Base-by-base conservation (phyloP, 2,113 vertebrate species). In the Neofelis nebulosa region DNA sequence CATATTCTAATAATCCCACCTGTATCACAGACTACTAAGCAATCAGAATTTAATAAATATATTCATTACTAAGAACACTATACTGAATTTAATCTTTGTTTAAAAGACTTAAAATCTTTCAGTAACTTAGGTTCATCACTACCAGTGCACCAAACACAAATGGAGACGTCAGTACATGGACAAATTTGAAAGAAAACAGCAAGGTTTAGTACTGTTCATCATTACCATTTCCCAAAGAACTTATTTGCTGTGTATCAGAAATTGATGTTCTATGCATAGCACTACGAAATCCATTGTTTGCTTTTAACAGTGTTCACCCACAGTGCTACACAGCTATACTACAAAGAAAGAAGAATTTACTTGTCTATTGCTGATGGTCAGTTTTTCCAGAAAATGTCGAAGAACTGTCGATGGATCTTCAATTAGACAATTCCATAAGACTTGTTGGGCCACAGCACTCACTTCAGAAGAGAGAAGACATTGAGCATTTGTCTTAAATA, bases 351-450 rank as follows among this genome's bases (percentile, higher is more conserved):
- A 95, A 7, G 80, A 85, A 91, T 38, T 92, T 97, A 99, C 99
- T 99, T 99, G 99, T 97, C 99, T 98, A 97, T 99, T 99, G 99
- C 99, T 99, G 97, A 99, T 99, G 0, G 99, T 99, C 36, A 99
- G 98, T 98, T 99, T 99, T 98, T 99, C 99, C 41, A 99, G 99
- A 97, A 99, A 99, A 98, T 99, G 99, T 23, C 99, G 99, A 69
- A 99, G 99, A 91, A 99, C 99, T 2, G 99, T 99, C 1, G 99
- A 99, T 12, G 99, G 99, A 94, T 99, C 99, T 99, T 99, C 99
- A 97, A 99, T 99, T 50, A 99, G 98, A 95, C 99, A 99, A 98
- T 99, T 99, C 99, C 99, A 99, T 87, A 99, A 98, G 93, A 99
- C 99, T 98, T 99, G 99, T 97, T 99, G 99, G 76, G 99, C 99